Evolutionary conservation across 2,113 vertebrate genomes (phyloP), one percentile per base, ranked within the genome.

Genomic region (Setophaga coronata): DNA sequence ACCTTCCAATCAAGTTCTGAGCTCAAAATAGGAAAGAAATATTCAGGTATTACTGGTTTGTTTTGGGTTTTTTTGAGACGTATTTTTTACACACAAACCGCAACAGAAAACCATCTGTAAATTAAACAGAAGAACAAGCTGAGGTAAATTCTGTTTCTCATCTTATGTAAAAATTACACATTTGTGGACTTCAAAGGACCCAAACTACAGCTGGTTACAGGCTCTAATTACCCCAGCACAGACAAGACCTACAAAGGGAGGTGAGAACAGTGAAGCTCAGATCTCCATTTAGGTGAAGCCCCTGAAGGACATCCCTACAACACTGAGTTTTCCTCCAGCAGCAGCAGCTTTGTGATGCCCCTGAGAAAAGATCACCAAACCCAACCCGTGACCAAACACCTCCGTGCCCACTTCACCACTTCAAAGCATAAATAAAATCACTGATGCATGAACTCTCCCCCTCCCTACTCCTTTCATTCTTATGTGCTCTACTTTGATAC

Each of bases 401-500:
- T 31, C 65, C 0, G 0, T 40, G 29, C 6, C 13, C 34, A 42
- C 25, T 56, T 64, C 21, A 42, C 13, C 28, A 16, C 53, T 61
- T n/a, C 38, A 24, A 45, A 70, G 47, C 16, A 19, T 36, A 62
- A 77, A 50, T 14, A 21, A 40, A 56, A 57, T 8, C 48, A 8
- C 26, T 50, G 7, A 24, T 5, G 26, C 54, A 21, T 25, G 47
- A 58, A 12, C 26, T 45, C 42, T 53, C 23, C 21, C 29, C 25
- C 26, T 20, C 58, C 7, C 33, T 33, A 10, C 4, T 67, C 15
- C 43, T 50, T 76, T 47, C 62, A n/a, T 71, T 91, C 26, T 21
- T 74, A 28, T 13, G 31, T 10, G 4, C 3, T 70, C 31, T 42
- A 33, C 4, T 26, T 43, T n/a, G 21, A 64, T 51, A 42, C 4